Conservation (phyloP, 2,797 vertebrate genomes). For the Calcarius lapponicus region DNA sequence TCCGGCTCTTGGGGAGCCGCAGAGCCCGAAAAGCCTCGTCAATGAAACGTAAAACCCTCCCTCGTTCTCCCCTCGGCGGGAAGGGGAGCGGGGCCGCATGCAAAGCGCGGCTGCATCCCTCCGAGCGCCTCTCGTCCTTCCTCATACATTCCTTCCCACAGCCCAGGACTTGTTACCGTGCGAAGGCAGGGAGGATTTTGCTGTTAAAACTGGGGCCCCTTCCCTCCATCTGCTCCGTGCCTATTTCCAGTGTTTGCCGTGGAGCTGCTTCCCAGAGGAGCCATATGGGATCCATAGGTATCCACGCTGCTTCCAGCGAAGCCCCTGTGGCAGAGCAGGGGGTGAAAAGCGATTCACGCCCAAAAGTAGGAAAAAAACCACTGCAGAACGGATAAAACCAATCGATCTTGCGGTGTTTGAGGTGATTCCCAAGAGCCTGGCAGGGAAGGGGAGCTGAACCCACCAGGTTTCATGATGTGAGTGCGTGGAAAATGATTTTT, state of each 20-base stretch:
- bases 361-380: neutral
- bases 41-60: neutral
- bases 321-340: neutral
- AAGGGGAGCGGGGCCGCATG: neutral
- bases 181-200: neutral
- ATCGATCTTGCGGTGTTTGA: neutral
- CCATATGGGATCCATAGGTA: slow-evolving; percentile 15
- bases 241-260: neutral
- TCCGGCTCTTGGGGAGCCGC: neutral
- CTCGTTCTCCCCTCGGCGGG: neutral
- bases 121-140: slow-evolving; percentile 7
- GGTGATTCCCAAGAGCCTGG: neutral
- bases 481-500: accelerated
- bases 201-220: neutral
- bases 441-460: neutral
- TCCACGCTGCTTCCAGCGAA: neutral
- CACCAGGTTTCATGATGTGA: neutral
- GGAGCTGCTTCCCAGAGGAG: neutral
- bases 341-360: neutral
- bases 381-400: neutral
- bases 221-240: slow-evolving; percentile 2
- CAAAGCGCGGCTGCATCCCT: slow-evolving; percentile 9
- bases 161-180: neutral
- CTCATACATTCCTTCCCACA: neutral
- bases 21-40: neutral